Base-by-base conservation (phyloP, 2,797 vertebrate species). In the Mallotus villosus region DNA sequence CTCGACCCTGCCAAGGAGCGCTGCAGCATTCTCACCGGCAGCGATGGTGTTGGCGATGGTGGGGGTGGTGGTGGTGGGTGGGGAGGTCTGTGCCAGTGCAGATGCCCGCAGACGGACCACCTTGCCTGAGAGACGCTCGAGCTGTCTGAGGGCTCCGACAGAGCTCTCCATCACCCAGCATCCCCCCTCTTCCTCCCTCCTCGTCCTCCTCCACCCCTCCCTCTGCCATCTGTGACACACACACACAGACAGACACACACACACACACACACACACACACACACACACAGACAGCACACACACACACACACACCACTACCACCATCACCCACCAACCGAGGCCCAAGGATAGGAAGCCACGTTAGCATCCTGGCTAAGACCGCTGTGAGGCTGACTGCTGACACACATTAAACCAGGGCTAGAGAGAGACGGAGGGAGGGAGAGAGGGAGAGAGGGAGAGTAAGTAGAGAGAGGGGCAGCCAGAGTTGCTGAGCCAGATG, bases 131-230 rank as follows among this genome's bases (percentile, higher is more conserved):
- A 91, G 90, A 89, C 87, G 83, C 71, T 79, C 85, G 87, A 92
- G 90, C 91, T 89, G 86, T 90, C 83, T 87, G 86, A 86, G 86
- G 64, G 87, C 87, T 91, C 89, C 91, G 89, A 92, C 90, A 92
- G 90, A 84, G 87, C 89, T 89, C 89, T 90, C 91, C 86, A 91
- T 91, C 91, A 87, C 86, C 88, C 87, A 84, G 86, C 84, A 81
- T 86, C 74, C 76, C 83, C 84, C 76, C 81, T 87, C 81, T 83
- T 78, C 83, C 58, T 24, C 57, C 7, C 11, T 87, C 84, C 88
- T 82, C 87, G 75, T 7, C 81, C 89, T 82, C 87, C 85, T 88
- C 83, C 86, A 87, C 89, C 84, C 87, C 83, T 88, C 82, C 86
- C 74, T 7, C 81, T 86, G 84, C 90, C 91, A 91, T 92, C 91